Evolutionary conservation across 2,797 vertebrate species (phyloP), one percentile per base, ranked within the genome.

Genomic region (Siniperca obscura): DNA sequence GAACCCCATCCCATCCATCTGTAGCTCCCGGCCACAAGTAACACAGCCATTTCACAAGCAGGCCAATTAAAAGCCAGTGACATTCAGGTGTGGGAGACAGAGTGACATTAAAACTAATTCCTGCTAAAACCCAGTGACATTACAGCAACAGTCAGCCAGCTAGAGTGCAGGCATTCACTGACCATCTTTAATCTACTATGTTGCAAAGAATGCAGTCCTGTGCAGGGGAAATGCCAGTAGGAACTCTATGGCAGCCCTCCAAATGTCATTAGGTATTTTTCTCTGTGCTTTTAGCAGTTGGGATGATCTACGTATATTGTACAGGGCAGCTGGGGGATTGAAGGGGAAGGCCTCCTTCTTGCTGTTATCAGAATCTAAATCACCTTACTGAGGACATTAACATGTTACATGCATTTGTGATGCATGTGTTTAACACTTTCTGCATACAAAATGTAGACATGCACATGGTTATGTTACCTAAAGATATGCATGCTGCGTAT

Each of bases 71-170:
- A 94, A 90, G 61, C 82, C 84, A 80, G 86, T 96, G 95, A 95
- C 94, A 95, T 96, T 96, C 92, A 92, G 89, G 86, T 91, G 81
- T 86, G 80, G 74, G 69, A 90, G 89, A 94, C 81, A 67, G 89
- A 93, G 74, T 95, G 95, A 93, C 95, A 95, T 95, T 96, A 93
- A 93, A 92, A 93, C 89, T 89, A 83, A 95, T 95, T 95, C 91
- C 85, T 75, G 76, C 84, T 91, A 90, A 94, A 93, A 94, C 85
- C 83, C 90, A 90, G 85, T 96, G 95, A 95, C 95, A 94, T 96
- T 95, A 92, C 69, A 70, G 76, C 52, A 78, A 79, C 85, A 69
- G 76, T 76, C 68, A 25, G 76, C 81, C 30, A 68, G 84, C 83
- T 66, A 61, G 65, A 86, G 56, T 60, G 30, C 67, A 74, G 65